Percentiles rank a stretch among this genome's conserved stretches.
These are phyloP conservation scores for Notiomystis cincta DNA, from an alignment of 2,113 vertebrate species.

Conservation along the genomic window DNA sequence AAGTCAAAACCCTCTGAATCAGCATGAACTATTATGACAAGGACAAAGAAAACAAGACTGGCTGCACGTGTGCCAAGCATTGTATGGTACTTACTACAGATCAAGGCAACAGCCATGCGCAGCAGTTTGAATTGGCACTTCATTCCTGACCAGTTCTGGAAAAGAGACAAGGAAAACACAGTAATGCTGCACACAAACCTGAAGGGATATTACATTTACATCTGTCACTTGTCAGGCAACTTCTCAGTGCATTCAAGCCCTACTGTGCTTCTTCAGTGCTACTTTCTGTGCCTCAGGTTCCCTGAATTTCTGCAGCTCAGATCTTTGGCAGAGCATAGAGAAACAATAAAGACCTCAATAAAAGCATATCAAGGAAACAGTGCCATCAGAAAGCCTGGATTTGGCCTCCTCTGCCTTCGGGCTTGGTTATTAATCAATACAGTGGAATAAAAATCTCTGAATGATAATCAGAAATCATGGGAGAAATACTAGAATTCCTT, in stretches of 20 bases:
- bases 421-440: background rate
- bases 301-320: background rate
- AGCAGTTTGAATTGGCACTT: conserved; percentile 98
- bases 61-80: background rate
- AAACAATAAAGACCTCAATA: background rate
- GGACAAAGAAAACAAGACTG: background rate
- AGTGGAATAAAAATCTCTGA: background rate
- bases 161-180: conserved; percentile 40
- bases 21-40: background rate
- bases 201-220: background rate
- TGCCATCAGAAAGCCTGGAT: background rate
- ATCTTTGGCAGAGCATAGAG: background rate
- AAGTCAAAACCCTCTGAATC: background rate
- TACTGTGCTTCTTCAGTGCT: background rate
- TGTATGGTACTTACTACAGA: conserved; percentile 89
- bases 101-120: conserved; percentile 93
- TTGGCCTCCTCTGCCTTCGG: background rate
- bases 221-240: background rate
- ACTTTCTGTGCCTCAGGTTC: background rate
- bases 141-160: conserved; percentile 98
- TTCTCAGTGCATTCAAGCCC: background rate
- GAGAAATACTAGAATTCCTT: background rate
- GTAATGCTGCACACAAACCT: background rate
- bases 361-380: background rate
- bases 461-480: background rate